Conservation (phyloP, 2,113 vertebrate genomes). For the Piprites chloris region DNA sequence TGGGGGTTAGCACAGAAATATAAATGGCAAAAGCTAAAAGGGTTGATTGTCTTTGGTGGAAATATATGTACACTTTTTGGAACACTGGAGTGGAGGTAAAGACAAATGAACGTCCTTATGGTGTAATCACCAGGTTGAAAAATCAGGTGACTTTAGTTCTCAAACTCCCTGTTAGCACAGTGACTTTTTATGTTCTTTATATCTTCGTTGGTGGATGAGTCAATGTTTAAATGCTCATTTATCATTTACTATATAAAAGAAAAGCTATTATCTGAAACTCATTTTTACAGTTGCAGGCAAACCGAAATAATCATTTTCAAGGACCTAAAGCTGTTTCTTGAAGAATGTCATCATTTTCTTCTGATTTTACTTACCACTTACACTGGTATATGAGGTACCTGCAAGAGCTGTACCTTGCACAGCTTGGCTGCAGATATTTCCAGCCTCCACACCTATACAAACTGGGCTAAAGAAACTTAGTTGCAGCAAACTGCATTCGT, state of each 20-base stretch:
- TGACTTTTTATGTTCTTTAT: slow-evolving; percentile 75
- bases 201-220: slow-evolving; percentile 77
- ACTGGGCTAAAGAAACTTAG: background rate
- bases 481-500: slow-evolving; percentile 30
- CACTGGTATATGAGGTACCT: slow-evolving; percentile 65
- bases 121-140: slow-evolving; percentile 75
- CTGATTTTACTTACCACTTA: slow-evolving; percentile 78
- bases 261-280: slow-evolving; percentile 81
- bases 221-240: slow-evolving; percentile 77
- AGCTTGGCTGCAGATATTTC: slow-evolving; percentile 51
- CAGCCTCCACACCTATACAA: slow-evolving; percentile 7
- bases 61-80: slow-evolving; percentile 71
- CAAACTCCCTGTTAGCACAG: slow-evolving; percentile 74
- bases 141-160: slow-evolving; percentile 75
- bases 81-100: slow-evolving; percentile 65
- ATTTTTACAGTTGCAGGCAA: slow-evolving; percentile 80
- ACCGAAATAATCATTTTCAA: slow-evolving; percentile 80
- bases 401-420: slow-evolving; percentile 51
- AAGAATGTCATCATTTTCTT: slow-evolving; percentile 79
- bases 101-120: slow-evolving; percentile 73
- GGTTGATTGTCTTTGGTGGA: slow-evolving; percentile 68
- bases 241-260: slow-evolving; percentile 81
- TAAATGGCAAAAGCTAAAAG: slow-evolving; percentile 64
- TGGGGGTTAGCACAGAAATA: slow-evolving; percentile 36
- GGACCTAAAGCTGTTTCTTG: slow-evolving; percentile 80